Base-by-base conservation (phyloP, 2,888 invertebrate species). In the Pandemis corylana region DNA sequence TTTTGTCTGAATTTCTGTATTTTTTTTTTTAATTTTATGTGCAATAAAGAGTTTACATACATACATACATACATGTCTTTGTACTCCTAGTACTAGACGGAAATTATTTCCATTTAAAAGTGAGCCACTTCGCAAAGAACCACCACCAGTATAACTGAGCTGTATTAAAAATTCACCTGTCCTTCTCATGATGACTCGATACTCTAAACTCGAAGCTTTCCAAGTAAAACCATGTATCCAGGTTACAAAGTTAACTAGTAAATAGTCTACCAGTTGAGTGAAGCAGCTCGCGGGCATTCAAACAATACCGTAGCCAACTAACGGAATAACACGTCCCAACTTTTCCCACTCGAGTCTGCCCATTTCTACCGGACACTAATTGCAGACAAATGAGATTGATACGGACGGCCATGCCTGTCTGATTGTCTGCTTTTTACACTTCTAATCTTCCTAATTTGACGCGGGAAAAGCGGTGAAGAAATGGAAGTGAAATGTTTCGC, bases 341-440 rank as follows among this genome's bases (percentile, higher is more conserved):
- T 89, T 86, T 83, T 12, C 77, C 85, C 59, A 84, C 78, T 78
- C 76, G 89, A 89, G 87, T 90, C 88, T 85, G 84, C 59, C 69
- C 73, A 69, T 69, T 69, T 69, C 49, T 51, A 53, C 62, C 15
- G 15, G 69, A 20, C 70, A 53, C 87, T 90, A 90, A 91, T 89
- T 90, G 87, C 80, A 84, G 80, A 84, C 89, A 87, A 91, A 91
- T 87, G 86, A 88, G 89, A 90, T 89, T 89, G 90, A 92, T 91
- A 89, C 87, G 86, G 87, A 89, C 80, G 84, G 88, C 89, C 66
- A 76, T 77, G 76, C 77, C 79, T 77, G 76, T 75, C 73, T 68
- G 68, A 64, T 68, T 71, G 66, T 71, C 76, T 68, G 77, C 78
- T 78, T 80, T 80, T 80, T 80, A 75, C 79, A 71, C 71, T 77